Evolutionary conservation across 2,797 vertebrate species (phyloP), one percentile per base, ranked within the genome.

Genomic region (Falco cherrug): DNA sequence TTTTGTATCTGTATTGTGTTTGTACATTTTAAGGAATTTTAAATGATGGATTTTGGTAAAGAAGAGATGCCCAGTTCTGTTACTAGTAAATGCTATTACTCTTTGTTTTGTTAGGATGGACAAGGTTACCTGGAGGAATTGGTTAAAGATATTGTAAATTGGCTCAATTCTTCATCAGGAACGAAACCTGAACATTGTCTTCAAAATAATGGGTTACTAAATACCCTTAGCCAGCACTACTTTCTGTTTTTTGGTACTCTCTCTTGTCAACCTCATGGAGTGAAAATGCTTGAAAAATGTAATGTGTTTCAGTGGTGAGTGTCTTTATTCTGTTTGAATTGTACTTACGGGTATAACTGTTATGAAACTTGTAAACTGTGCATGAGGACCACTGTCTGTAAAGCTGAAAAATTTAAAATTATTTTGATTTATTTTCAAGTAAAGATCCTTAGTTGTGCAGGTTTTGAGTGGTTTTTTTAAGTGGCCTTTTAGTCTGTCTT

Each of bases 251-350:
- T 99, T 93, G 99, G 99, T 95, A 99, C 99, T 25, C 99, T 99
- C 51, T 99, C 99, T 87, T 99, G 99, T 84, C 98, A 99, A 94
- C 99, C 99, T 35, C 98, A 99, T 86, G 99, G 99, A 89, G 99
- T 99, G 94, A 99, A 99, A 98, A 99, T 99, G 98, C 98, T 99
- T 94, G 99, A 99, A 98, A 99, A 99, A 98, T 99, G 99, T 97
- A 99, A 99, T 88, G 99, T 99, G 96, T 99, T 99, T 98, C 99
- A 99, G 93, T 99, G 99, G 99, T 99, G 93, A 98, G 99, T 97
- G 47, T 21, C 63, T 43, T 98, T 96, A 37, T 78, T 79, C 13
- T 11, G 13, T 91, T 96, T 50, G 54, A 67, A 67, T 64, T 78
- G 9, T 69, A 25, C 3, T 75, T 84, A 29, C 1, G 11, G 9